A percentile compares a stretch with the other conserved stretches of the same genome.
phyloP scores from a whole-genome alignment of 1,140 invertebrate species.

The Platyura marginata region DNA sequence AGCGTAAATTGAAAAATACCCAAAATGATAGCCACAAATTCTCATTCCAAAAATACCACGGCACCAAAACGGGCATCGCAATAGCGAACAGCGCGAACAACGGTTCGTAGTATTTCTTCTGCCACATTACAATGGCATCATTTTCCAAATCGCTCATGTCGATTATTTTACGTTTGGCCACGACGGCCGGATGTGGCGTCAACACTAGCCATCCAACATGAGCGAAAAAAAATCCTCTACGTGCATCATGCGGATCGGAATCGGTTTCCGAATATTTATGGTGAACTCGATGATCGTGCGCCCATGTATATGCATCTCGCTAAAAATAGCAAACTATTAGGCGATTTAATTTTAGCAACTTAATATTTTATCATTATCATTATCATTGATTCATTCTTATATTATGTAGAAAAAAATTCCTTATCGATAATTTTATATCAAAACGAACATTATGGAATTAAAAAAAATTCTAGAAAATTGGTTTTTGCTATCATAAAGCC shows the following conservation, averaged over 20 bases:
- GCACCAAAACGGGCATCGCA: slow-evolving; percentile 55
- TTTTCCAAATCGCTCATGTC: slow-evolving; percentile 66
- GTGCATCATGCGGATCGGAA: slow-evolving; percentile 65
- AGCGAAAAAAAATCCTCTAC: slow-evolving; percentile 62
- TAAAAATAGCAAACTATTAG: too few species aligned
- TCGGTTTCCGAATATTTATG: slow-evolving; percentile 69
- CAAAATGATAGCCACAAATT: slow-evolving; percentile 58
- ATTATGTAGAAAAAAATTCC: too few species aligned
- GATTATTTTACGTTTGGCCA: slow-evolving; percentile 52
- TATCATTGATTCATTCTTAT: too few species aligned
- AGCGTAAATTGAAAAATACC: slow-evolving; percentile 65
- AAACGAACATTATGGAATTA: too few species aligned
- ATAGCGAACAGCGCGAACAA: slow-evolving; percentile 62
- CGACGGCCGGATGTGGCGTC: slow-evolving; percentile 60
- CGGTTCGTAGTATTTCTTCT: slow-evolving; percentile 56
- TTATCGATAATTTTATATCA: too few species aligned
- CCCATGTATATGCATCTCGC: slow-evolving; percentile 59
- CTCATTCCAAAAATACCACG: slow-evolving; percentile 73
- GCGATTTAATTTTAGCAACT: too few species aligned
- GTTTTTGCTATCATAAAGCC: too few species aligned
- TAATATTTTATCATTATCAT: too few species aligned
- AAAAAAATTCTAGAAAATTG: too few species aligned
- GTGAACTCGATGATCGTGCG: slow-evolving; percentile 62
- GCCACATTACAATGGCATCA: slow-evolving; percentile 74
- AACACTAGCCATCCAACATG: slow-evolving; percentile 65